A percentile compares a stretch with the other conserved stretches of the same genome.
phyloP scores from a whole-genome alignment of 2,113 vertebrate species.

The Motacilla alba region DNA sequence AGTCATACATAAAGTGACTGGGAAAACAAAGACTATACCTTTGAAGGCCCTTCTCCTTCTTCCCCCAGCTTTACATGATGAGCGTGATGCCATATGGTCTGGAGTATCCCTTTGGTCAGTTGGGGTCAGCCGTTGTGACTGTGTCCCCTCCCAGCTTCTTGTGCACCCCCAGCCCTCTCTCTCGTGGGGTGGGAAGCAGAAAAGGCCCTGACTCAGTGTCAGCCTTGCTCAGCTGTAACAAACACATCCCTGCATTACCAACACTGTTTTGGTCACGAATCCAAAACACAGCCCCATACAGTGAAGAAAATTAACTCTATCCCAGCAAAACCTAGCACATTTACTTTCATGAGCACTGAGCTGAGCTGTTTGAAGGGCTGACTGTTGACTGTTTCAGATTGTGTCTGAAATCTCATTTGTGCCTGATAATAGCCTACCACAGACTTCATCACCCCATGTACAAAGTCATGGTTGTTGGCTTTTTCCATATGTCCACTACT shows the following conservation, averaged over 20 bases:
- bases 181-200: background rate
- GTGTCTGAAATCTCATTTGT: background rate
- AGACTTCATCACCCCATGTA: background rate
- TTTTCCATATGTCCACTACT: background rate
- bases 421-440: background rate
- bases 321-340: background rate
- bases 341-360: background rate
- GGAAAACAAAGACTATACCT: background rate
- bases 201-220: background rate
- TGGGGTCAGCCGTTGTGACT: accelerated
- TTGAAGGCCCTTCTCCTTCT: background rate
- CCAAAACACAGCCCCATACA: background rate
- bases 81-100: background rate
- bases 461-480: background rate
- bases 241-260: background rate
- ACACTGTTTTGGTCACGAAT: background rate
- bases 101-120: background rate
- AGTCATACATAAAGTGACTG: background rate
- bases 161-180: background rate
- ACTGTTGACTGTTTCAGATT: background rate
- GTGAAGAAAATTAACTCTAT: background rate
- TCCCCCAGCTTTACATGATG: background rate
- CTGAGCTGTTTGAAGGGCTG: background rate
- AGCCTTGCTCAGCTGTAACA: background rate
- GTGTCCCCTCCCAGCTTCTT: background rate